Percentiles rank a stretch among this genome's conserved stretches.
Evolutionary conservation across 2,113 vertebrate genomes (phyloP).

Genomic region (Nicator chloris): DNA sequence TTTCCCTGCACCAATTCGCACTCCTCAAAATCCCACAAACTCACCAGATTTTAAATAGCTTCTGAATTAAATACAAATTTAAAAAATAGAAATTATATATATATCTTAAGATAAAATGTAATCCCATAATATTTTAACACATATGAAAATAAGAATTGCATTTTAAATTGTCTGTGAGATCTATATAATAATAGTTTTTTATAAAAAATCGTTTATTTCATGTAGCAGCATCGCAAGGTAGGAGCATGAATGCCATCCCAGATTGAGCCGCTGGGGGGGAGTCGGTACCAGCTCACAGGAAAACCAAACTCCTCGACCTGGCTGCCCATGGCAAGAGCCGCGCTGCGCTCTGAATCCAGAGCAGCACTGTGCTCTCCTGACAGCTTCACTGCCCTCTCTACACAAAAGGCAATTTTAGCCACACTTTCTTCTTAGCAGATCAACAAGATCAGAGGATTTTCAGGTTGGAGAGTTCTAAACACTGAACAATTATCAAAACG

Average conservation of each 20-base stretch:
- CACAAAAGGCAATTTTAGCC: not conserved
- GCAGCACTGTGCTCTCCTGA: not conserved
- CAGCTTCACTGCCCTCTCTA: not conserved
- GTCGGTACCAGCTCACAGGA: not conserved
- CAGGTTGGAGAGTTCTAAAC: not conserved
- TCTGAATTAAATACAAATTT: not conserved
- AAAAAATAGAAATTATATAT: not conserved
- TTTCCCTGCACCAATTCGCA: not conserved
- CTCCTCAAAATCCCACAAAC: not conserved
- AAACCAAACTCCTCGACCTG: not conserved
- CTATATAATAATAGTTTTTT: not conserved
- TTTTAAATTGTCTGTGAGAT: not conserved
- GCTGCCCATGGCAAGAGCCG: not conserved
- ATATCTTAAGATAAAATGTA: not conserved
- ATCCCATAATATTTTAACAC: not conserved
- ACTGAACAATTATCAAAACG: not conserved
- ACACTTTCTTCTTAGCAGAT: not conserved
- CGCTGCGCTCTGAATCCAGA: fast-evolving
- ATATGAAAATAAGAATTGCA: not conserved
- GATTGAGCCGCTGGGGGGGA: conserved; percentile 19
- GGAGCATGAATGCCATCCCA: not conserved
- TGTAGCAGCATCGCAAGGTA: fast-evolving
- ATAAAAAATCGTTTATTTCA: not conserved
- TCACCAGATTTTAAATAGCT: not conserved
- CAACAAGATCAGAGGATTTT: not conserved